Evolutionary conservation across 2,113 vertebrate genomes (phyloP).

Genomic region (Smithornis capensis): DNA sequence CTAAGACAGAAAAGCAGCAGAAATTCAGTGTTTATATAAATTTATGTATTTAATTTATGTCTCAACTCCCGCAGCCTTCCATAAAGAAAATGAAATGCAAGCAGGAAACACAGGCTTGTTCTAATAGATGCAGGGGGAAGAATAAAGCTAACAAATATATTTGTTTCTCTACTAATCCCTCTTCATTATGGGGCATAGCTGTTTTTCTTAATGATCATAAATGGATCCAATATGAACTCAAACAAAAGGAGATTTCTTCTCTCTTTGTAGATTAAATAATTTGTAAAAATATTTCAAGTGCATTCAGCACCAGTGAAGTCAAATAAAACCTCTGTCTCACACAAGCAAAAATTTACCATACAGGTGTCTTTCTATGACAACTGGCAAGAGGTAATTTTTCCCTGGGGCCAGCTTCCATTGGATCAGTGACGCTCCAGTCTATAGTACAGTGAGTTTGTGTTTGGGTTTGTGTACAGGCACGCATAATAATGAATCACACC

Average conservation of each 20-base stretch:
- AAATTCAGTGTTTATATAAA: conserved; percentile 15
- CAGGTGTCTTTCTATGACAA: not conserved
- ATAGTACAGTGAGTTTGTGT: not conserved
- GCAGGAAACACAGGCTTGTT: conserved; percentile 16
- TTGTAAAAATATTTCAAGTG: conserved; percentile 55
- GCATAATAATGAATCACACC: conserved; percentile 44
- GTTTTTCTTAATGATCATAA: conserved; percentile 66
- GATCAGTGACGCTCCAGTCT: conserved; percentile 19
- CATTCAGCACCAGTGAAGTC: conserved; percentile 57
- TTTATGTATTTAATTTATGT: conserved; percentile 46
- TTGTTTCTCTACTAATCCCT: conserved; percentile 52
- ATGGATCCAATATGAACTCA: conserved; percentile 54
- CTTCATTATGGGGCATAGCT: conserved; percentile 55
- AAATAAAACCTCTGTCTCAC: conserved; percentile 51
- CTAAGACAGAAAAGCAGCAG: not conserved
- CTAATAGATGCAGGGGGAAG: conserved; percentile 43
- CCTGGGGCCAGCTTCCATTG: conserved; percentile 31
- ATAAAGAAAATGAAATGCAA: conserved; percentile 58
- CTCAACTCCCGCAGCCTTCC: not conserved
- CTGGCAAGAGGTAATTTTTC: conserved; percentile 32
- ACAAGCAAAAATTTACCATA: conserved; percentile 13
- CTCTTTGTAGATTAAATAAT: conserved; percentile 62
- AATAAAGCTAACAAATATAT: conserved; percentile 62
- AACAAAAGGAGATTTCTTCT: conserved; percentile 31
- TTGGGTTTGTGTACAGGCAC: not conserved